Base-by-base conservation (phyloP, 2,113 vertebrate genomes). In the Pteropus alecto region DNA sequence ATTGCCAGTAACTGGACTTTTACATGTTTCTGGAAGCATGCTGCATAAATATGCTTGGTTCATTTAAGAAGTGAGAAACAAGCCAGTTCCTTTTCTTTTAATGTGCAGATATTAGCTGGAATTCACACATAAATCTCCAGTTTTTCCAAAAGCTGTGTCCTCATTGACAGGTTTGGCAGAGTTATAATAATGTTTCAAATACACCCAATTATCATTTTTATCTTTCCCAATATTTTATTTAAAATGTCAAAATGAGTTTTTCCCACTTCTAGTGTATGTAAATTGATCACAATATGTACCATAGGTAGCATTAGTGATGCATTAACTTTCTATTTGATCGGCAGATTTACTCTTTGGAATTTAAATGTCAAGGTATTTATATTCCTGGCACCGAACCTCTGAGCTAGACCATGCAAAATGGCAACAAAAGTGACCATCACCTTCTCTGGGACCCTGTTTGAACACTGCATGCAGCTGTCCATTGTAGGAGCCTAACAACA, bases 311-410 rank as follows among this genome's bases (percentile, higher is more conserved):
- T 41, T 41, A 46, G 14, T 33, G n/a, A 63, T 41, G 18, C 7
- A 14, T 79, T 56, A 10, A 28, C 61, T 70, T n/a, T 58, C 58
- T 90, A 3, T 58, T 90, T 58, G 90, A 74, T 6, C 46, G 61
- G 68, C 43, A 11, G 76, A 43, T 41, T 71, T 67, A 43, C 22
- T 5, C 51, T 46, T 22, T n/a, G 43, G 35, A 90, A n/a, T 76
- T 93, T 65, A 83, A 85, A 19, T 60, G 14, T 43, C 26, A 77
- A 93, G 46, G n/a, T 85, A 24, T 79, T 93, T 65, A 22, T 35
- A 70, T 51, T 61, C 30, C 51, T 58, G 51, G 71, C 51, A 22
- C 16, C 2, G 14, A 22, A 26, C 56, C 26, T 60, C 67, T 81
- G 51, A 28, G 26, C 43, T 33, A 38, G 48, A 30, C 43, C 24